Conservation (phyloP, 2,113 vertebrate species). For the Craseonycteris thonglongyai region DNA sequence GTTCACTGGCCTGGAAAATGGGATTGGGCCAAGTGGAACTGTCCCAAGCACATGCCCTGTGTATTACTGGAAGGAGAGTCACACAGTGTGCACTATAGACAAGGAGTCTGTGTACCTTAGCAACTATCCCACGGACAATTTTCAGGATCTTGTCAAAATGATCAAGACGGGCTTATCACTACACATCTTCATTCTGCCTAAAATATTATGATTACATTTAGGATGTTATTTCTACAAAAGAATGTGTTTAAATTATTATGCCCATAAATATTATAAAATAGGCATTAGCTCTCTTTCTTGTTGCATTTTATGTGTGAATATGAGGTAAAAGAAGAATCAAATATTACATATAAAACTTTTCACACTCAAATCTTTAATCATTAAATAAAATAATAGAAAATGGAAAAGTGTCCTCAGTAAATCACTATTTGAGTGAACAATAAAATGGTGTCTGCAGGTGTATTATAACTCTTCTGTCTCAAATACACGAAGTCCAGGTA, state of each 20-base stretch:
- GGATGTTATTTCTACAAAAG: neutral
- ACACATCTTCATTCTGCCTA: neutral
- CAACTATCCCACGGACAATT: neutral
- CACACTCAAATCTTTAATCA: neutral
- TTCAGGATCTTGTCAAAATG: neutral
- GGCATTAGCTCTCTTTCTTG: neutral
- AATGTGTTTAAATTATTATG: neutral
- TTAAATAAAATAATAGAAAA: neutral
- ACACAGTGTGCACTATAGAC: neutral
- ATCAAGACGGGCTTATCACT: neutral
- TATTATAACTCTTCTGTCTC: neutral
- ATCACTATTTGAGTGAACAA: neutral
- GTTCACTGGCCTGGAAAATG: conserved; percentile 68
- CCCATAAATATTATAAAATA: neutral
- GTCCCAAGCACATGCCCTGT: conserved; percentile 49
- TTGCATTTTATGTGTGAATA: neutral
- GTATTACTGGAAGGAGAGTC: conserved; percentile 56
- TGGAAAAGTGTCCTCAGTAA: neutral
- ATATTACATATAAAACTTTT: neutral
- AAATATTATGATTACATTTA: neutral
- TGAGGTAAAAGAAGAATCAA: neutral
- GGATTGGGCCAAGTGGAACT: conserved; percentile 61
- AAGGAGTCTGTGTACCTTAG: neutral
- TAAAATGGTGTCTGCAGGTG: neutral
- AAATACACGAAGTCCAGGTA: neutral